Evolutionary conservation across 2,797 vertebrate genomes (phyloP), one percentile per base, ranked within the genome.

Genomic region (Sylvilagus floridanus): DNA sequence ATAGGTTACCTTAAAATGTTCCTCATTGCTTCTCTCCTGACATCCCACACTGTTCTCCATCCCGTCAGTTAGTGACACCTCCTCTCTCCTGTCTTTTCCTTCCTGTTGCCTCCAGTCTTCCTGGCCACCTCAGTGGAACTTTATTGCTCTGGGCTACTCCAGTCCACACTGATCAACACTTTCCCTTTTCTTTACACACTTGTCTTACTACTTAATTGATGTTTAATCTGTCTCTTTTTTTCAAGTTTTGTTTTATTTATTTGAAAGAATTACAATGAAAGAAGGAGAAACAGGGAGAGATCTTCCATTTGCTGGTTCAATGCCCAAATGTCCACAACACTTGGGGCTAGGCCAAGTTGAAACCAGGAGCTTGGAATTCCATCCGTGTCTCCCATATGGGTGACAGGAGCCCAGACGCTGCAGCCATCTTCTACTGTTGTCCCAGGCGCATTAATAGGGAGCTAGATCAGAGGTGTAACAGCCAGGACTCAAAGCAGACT

Each of bases 1-100:
- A 88, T 10, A 95, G 88, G 35, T 66, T 89, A 19, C 84, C 42
- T 37, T 85, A 73, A 92, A 92, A 86, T 85, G 78, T 88, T 66
- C 75, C 17, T 22, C 19, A 78, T 84, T 63, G 9, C 60, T 7
- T 82, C 54, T 87, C 35, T 85, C 6, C 63, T 69, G 13, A 54
- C 14, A 5, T 30, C 35, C 89, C 91, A 60, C 79, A 11, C 1
- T 14, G 42, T 73, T 37, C 12, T 88, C 88, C 77, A 1, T 81
- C 32, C 71, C 85, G 52, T 66, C 66, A 32, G 16, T 68, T 35
- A 60, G 52, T 62, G 47, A 73, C 47, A 62, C 62, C 76, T 95
- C 75, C 79, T 72, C 68, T 62, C 84, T 79, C 16, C 81, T 12
- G 0, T 60, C 28, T 11, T 81, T 63, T 66, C 68, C 8, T 85